Percentiles rank a stretch among this genome's conserved stretches.
phyloP scores from a whole-genome alignment of 1,140 invertebrate genomes.

The Anastatus disparis region DNA sequence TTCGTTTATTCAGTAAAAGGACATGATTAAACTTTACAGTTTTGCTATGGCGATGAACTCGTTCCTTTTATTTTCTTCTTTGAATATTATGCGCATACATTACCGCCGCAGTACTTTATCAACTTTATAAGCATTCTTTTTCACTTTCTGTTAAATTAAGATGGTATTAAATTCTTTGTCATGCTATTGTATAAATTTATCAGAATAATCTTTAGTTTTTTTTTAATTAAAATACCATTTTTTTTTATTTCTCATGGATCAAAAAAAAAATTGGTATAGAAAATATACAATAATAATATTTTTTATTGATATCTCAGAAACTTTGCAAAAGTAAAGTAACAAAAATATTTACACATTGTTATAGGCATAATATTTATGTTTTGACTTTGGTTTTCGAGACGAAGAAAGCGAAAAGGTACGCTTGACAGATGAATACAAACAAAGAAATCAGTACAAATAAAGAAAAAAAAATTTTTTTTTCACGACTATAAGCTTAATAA shows the following conservation, averaged over 20 bases:
- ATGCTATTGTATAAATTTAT: too few species aligned
- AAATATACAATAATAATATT: too few species aligned
- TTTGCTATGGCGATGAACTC: background rate
- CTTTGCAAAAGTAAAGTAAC: too few species aligned
- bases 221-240: conserved; percentile 1
- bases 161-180: background rate
- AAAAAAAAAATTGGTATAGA: too few species aligned
- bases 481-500: background rate
- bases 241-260: too few species aligned
- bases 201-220: background rate
- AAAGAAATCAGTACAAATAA: background rate
- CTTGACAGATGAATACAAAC: conserved; percentile 2
- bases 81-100: background rate
- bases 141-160: background rate
- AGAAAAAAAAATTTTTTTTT: background rate
- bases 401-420: too few species aligned
- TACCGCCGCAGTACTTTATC: background rate
- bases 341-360: too few species aligned
- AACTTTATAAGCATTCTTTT: background rate
- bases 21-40: background rate
- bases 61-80: background rate
- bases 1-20: too few species aligned
- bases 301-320: too few species aligned
- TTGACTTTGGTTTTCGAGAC: too few species aligned
- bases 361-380: too few species aligned